Percentiles rank a stretch among this genome's conserved stretches.
Conservation (phyloP, 2,113 vertebrate species). For the Enhydra lutris region DNA sequence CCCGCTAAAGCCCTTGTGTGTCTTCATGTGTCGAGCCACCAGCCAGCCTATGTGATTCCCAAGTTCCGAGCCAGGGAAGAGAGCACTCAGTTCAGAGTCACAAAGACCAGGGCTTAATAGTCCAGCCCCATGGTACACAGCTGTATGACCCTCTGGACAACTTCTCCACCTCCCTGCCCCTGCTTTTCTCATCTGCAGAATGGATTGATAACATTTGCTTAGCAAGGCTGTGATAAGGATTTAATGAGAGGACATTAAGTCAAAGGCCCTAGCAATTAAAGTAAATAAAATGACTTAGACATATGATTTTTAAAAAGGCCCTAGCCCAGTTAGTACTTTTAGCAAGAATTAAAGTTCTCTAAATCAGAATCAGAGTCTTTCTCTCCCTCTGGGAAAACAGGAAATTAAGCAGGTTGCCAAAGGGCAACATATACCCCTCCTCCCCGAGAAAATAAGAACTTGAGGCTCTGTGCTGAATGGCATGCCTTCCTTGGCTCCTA, state of each 20-base stretch:
- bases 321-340: background rate
- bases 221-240: background rate
- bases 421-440: rapidly evolving
- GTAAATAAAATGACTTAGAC: background rate
- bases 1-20: rapidly evolving
- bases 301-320: background rate
- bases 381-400: background rate
- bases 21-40: background rate
- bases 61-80: background rate
- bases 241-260: background rate
- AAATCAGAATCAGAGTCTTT: background rate
- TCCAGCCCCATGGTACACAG: rapidly evolving
- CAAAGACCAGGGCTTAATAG: background rate
- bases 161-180: background rate
- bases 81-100: background rate
- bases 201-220: background rate
- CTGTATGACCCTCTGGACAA: background rate
- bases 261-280: background rate
- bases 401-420: background rate
- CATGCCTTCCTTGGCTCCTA: background rate
- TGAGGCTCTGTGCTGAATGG: background rate
- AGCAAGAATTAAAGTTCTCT: background rate
- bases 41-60: background rate
- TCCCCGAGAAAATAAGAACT: background rate
- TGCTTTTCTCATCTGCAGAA: background rate